Evolutionary conservation across 2,888 invertebrate genomes (phyloP), one percentile per base, ranked within the genome.

Genomic region (Pseudococcus jackbeardsleyi): DNA sequence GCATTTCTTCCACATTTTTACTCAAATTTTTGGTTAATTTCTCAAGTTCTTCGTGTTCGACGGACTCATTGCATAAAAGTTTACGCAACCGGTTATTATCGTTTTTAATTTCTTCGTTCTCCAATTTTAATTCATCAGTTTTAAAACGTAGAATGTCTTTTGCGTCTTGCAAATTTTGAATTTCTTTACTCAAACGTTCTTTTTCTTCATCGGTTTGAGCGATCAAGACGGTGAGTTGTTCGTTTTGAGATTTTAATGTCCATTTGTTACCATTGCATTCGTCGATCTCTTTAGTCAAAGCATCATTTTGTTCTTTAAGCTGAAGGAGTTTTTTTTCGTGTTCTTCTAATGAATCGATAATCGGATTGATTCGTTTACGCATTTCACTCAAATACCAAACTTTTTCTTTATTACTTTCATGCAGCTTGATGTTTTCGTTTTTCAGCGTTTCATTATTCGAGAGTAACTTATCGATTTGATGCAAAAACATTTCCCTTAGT

Each of bases 261-360:
- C 50, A 50, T 22, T 88, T 79, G 79, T 50, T 82, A 11, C 91
- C 91, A 68, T 92, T 92, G 85, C 92, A 91, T 68, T 90, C 90
- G 89, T 92, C 92, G 86, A 92, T 89, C 89, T 92, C 91, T 1
- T 92, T 92, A 0, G 92, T 91, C 79, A 92, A 90, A 59, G 82
- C 19, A 0, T 88, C 92, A 92, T 8, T 92, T 92, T 89, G 92
- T 7, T 88, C 72, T 72, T 46, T 93, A 89, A 93, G 90, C 89
- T 92, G 92, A 8, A 48, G n/a, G 15, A 39, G 39, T 50, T 48
- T 72, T 26, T 22, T 33, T 39, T 88, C 59, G 33, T 77, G 82
- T 22, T 82, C 82, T 46, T 88, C 79, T 39, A 82, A 54, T 0
- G 64, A 77, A 48, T 77, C 22, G 22, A 72, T 77, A 8, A 86